These are phyloP conservation scores for Pseudocheirus occidentalis DNA, from an alignment of 2,797 vertebrate genomes.

Conservation along the genomic window DNA sequence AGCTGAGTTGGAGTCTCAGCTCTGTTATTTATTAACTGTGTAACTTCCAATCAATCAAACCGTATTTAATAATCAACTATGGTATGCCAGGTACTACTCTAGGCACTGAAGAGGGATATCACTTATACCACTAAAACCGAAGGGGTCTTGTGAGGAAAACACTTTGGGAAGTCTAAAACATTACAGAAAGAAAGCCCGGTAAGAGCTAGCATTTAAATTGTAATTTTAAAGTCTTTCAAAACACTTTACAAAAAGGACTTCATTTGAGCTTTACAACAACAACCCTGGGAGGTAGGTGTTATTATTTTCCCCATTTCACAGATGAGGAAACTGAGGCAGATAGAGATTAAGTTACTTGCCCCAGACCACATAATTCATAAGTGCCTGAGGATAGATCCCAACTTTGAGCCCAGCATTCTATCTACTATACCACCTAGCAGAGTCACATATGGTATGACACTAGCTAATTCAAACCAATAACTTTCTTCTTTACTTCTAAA, in stretches of 20 bases:
- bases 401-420: not conserved
- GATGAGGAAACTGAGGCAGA: not conserved
- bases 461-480: not conserved
- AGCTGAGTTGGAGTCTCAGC: not conserved
- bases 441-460: not conserved
- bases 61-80: not conserved
- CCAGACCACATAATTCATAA: not conserved
- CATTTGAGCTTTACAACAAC: not conserved
- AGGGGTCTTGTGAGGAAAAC: not conserved
- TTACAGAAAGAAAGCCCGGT: not conserved
- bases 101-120: not conserved
- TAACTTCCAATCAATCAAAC: not conserved
- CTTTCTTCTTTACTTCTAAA: not conserved
- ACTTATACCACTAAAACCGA: not conserved
- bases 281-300: not conserved
- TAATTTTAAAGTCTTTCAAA: not conserved
- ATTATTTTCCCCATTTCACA: not conserved
- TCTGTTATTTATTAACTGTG: not conserved
- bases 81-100: not conserved
- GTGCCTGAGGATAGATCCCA: not conserved
- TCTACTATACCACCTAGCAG: not conserved
- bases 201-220: not conserved
- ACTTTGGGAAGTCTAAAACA: not conserved
- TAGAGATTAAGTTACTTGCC: not conserved
- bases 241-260: not conserved